phyloP scores from a whole-genome alignment of 2,113 vertebrate genomes.

The Phyllopteryx taeniolatus region DNA sequence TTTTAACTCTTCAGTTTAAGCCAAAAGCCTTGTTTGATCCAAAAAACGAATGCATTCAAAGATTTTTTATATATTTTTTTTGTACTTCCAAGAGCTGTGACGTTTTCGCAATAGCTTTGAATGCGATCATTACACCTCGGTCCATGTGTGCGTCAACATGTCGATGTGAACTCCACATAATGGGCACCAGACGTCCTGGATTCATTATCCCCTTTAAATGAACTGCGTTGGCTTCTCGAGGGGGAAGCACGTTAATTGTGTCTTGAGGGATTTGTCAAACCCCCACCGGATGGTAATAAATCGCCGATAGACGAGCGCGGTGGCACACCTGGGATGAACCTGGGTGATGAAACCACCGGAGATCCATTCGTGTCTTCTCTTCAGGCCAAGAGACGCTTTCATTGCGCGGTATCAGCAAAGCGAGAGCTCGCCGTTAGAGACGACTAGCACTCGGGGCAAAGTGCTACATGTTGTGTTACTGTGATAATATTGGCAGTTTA shows the following conservation, averaged over 20 bases:
- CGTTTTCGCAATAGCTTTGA: background rate
- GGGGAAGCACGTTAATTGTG: slow-evolving; percentile 67
- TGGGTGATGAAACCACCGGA: slow-evolving; percentile 33
- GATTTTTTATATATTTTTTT: background rate
- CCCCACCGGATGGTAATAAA: slow-evolving; percentile 65
- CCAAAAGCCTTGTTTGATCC: background rate
- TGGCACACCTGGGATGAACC: slow-evolving; percentile 51
- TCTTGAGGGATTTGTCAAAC: slow-evolving; percentile 75
- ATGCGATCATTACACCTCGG: slow-evolving; percentile 39
- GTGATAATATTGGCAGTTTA: slow-evolving; percentile 12
- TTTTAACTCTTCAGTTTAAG: background rate
- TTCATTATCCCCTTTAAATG: slow-evolving; percentile 66
- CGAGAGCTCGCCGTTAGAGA: slow-evolving; percentile 3
- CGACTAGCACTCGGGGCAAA: slow-evolving; percentile 9
- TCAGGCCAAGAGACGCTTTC: background rate
- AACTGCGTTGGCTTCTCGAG: slow-evolving; percentile 53
- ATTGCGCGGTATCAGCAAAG: background rate
- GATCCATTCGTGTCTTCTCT: slow-evolving; percentile 9
- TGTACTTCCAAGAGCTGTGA: background rate
- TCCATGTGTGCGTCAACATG: background rate
- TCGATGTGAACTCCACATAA: slow-evolving; percentile 44
- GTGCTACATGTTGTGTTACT: slow-evolving; percentile 7
- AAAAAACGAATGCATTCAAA: no score
- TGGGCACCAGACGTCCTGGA: slow-evolving; percentile 51
- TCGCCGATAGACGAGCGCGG: slow-evolving; percentile 56